Percentiles rank a stretch among this genome's conserved stretches.
Conservation (phyloP, 2,113 vertebrate species). For the Craseonycteris thonglongyai region DNA sequence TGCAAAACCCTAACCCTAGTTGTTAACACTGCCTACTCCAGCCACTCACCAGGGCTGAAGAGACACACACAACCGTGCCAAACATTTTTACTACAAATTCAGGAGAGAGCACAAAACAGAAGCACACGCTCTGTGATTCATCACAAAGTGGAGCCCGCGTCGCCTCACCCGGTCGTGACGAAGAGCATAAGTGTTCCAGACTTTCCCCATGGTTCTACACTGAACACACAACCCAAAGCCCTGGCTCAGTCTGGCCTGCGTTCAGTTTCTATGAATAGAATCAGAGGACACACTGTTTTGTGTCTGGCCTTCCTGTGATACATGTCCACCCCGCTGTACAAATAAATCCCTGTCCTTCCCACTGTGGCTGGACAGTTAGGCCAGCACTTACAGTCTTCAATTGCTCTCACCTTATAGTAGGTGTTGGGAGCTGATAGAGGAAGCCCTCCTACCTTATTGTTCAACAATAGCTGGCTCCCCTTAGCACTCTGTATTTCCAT, state of each 20-base stretch:
- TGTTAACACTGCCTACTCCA: not conserved
- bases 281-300: not conserved
- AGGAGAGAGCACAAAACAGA: not conserved
- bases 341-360: rapidly evolving
- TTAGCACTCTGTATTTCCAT: not conserved
- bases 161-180: not conserved
- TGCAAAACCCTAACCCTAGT: not conserved
- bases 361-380: not conserved
- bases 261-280: not conserved
- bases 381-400: not conserved
- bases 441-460: not conserved
- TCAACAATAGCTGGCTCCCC: not conserved
- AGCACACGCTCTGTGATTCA: not conserved
- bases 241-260: not conserved
- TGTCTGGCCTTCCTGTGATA: not conserved
- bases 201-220: not conserved
- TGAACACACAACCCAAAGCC: too few relatives aligned
- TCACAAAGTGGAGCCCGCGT: rapidly evolving
- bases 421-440: not conserved
- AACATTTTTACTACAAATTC: not conserved
- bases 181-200: rapidly evolving
- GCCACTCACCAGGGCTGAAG: not conserved
- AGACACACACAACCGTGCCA: rapidly evolving
- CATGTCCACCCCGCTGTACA: rapidly evolving
- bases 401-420: rapidly evolving